Percentiles rank a stretch among this genome's conserved stretches.
Conservation (phyloP, 2,113 vertebrate species). For the Oryzias javanicus region DNA sequence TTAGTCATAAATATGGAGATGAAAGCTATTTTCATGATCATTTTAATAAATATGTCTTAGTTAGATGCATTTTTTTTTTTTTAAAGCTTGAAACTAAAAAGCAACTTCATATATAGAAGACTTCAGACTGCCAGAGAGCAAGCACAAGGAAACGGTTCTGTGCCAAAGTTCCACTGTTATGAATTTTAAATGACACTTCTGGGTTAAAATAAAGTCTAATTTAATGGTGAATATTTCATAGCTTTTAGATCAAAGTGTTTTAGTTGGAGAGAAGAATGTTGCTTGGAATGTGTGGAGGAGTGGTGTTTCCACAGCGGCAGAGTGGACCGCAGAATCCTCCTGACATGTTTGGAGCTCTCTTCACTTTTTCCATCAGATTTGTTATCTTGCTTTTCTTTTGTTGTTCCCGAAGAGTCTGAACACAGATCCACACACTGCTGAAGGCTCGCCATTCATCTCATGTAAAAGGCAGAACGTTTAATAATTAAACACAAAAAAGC, state of each 20-base stretch:
- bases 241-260: constrained; percentile 20
- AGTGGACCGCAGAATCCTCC: constrained; percentile 13
- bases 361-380: constrained; percentile 18
- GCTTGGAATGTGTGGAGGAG: constrained; percentile 1
- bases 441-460: constrained; percentile 35
- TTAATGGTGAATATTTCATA: constrained; percentile 13
- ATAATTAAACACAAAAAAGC: constrained; percentile 69
- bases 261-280: constrained; percentile 4
- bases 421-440: constrained; percentile 37
- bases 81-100: background rate
- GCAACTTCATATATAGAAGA: background rate
- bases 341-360: constrained; percentile 11
- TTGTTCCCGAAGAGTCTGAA: constrained; percentile 16
- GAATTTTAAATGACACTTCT: constrained; percentile 15
- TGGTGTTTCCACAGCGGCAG: constrained; percentile 1
- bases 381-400: constrained; percentile 25
- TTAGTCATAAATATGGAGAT: no score
- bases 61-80: no score
- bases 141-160: background rate
- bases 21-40: no score
- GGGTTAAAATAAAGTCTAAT: constrained; percentile 24
- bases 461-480: constrained; percentile 43
- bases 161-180: constrained; percentile 9
- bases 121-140: background rate
- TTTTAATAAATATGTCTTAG: no score